A percentile compares a stretch with the other conserved stretches of the same genome.
Evolutionary conservation across 2,888 invertebrate species (phyloP).

Genomic region (Teleogryllus oceanicus): DNA sequence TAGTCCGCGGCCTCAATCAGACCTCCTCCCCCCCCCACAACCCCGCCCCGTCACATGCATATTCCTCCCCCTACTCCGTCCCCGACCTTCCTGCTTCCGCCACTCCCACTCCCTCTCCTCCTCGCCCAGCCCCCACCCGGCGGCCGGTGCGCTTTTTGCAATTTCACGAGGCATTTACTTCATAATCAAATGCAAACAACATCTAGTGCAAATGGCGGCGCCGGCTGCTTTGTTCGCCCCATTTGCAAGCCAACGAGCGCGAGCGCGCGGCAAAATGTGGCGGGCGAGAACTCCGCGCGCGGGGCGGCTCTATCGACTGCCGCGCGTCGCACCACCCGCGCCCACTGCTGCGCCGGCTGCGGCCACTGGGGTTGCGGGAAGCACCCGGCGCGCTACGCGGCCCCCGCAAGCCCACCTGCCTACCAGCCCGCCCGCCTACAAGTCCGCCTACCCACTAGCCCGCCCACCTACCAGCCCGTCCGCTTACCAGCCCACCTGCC

Average conservation of each 20-base stretch:
- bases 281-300: neutral
- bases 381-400: too few relatives aligned
- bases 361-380: too few relatives aligned
- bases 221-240: neutral
- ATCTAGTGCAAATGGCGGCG: neutral
- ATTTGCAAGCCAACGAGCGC: constrained; percentile 8
- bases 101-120: neutral
- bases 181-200: constrained; percentile 18
- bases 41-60: neutral
- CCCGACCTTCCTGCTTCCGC: neutral
- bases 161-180: constrained; percentile 18
- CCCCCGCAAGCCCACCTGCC: too few relatives aligned
- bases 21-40: neutral
- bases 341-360: too few relatives aligned
- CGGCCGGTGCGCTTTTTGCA: neutral
- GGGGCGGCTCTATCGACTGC: too few relatives aligned
- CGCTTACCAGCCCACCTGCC: too few relatives aligned
- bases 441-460: too few relatives aligned
- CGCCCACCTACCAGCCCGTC: too few relatives aligned
- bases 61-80: neutral
- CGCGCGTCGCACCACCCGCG: too few relatives aligned
- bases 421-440: too few relatives aligned
- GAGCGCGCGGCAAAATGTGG: neutral
- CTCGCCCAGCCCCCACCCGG: neutral
- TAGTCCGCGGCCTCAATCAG: neutral